Percentiles rank a stretch among this genome's conserved stretches.
These are phyloP conservation scores for Tamandua tetradactyla DNA, from an alignment of 2,797 vertebrate genomes.

Conservation along the genomic window DNA sequence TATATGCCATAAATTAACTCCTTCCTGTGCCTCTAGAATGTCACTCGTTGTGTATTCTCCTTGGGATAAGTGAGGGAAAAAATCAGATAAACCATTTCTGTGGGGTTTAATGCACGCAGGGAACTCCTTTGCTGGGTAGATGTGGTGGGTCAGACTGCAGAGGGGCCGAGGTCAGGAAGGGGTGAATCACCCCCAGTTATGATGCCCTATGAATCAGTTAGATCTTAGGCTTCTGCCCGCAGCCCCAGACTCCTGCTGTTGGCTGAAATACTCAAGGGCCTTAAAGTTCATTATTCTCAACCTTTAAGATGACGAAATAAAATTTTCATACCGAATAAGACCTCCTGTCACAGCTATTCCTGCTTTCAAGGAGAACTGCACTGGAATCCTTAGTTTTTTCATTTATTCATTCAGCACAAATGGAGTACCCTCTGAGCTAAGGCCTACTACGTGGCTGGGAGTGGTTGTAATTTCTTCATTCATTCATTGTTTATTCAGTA, in stretches of 20 bases:
- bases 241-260: background rate
- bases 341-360: background rate
- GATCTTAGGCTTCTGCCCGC: background rate
- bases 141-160: background rate
- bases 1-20: background rate
- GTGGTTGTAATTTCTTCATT: background rate
- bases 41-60: background rate
- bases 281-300: background rate
- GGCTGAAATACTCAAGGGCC: background rate
- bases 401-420: background rate
- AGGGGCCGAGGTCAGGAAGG: background rate
- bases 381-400: background rate
- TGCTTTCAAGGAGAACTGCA: background rate
- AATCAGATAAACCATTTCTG: background rate
- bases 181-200: background rate
- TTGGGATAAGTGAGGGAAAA: conserved; percentile 28
- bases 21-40: background rate
- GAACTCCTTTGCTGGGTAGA: background rate
- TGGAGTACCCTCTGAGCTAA: conserved; percentile 6
- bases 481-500: conserved; percentile 17
- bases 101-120: background rate
- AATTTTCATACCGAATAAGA: background rate
- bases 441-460: background rate
- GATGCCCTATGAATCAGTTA: background rate
- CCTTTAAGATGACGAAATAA: background rate